These are phyloP conservation scores for Cherax destructor DNA, from an alignment of 1,140 invertebrate species.

Conservation along the genomic window DNA sequence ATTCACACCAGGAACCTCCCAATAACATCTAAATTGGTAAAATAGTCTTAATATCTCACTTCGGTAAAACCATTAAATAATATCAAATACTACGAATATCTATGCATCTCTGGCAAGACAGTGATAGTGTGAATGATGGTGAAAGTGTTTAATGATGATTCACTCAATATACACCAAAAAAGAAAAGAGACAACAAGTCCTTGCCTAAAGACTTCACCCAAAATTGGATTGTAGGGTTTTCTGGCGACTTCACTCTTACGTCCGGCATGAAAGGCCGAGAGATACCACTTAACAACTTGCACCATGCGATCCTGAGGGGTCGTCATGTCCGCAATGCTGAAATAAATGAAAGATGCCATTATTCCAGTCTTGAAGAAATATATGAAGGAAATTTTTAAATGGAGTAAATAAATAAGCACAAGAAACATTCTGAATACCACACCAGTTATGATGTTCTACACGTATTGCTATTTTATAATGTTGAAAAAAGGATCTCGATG, in stretches of 20 bases:
- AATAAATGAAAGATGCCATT: conserved; percentile 22
- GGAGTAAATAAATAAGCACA: too few species aligned
- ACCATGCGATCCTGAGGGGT: conserved; percentile 93
- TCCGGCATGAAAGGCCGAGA: conserved; percentile 97
- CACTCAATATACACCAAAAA: too few species aligned
- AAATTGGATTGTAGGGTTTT: conserved; percentile 97
- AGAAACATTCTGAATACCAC: too few species aligned
- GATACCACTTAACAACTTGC: conserved; percentile 89
- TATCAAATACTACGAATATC: too few species aligned
- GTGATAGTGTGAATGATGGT: too few species aligned
- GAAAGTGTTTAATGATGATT: too few species aligned
- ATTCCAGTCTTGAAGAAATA: background rate
- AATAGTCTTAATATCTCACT: background rate
- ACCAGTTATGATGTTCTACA: too few species aligned
- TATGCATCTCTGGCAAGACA: too few species aligned
- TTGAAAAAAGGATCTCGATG: too few species aligned
- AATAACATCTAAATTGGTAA: conserved; percentile 64
- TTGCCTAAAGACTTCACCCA: conserved; percentile 96
- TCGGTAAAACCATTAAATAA: too few species aligned
- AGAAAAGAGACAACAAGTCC: background rate
- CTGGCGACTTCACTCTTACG: conserved; percentile 95
- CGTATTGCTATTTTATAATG: too few species aligned
- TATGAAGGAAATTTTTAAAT: background rate
- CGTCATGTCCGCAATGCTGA: conserved; percentile 87
- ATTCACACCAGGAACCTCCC: conserved; percentile 58